phyloP scores from a whole-genome alignment of 2,113 vertebrate genomes.

The Nestor notabilis region DNA sequence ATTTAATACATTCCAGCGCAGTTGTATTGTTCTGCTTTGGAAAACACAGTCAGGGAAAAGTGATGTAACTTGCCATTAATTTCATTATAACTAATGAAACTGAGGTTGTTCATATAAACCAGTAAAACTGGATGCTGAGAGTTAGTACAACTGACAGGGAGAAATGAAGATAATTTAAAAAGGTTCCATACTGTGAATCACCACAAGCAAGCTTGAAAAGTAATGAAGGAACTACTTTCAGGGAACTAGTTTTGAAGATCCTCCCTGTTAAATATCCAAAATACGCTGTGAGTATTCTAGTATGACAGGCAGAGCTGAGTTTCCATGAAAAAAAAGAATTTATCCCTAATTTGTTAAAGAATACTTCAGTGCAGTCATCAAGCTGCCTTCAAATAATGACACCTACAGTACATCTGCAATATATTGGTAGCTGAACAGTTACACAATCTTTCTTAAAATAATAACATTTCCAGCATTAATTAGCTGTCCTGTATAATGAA shows the following conservation, averaged over 20 bases:
- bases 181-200: slow-evolving; percentile 56
- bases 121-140: slow-evolving; percentile 56
- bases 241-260: slow-evolving; percentile 23
- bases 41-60: not conserved
- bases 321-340: not conserved
- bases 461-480: slow-evolving; percentile 63
- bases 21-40: not conserved
- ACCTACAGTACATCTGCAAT: slow-evolving; percentile 16
- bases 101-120: slow-evolving; percentile 44
- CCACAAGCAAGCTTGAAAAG: slow-evolving; percentile 41
- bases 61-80: slow-evolving; percentile 12
- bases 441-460: slow-evolving; percentile 46
- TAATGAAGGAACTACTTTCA: slow-evolving; percentile 35
- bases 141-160: slow-evolving; percentile 32
- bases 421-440: slow-evolving; percentile 24
- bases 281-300: slow-evolving; percentile 6
- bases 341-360: slow-evolving; percentile 28
- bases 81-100: slow-evolving; percentile 56
- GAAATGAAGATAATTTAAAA: slow-evolving; percentile 59
- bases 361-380: slow-evolving; percentile 39
- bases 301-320: not conserved
- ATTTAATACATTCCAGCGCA: not conserved
- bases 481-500: slow-evolving; percentile 66
- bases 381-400: slow-evolving; percentile 66
- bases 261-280: slow-evolving; percentile 56